Evolutionary conservation across 1,140 invertebrate genomes (phyloP), one percentile per base, ranked within the genome.

Genomic region (Drosophila ambigua): DNA sequence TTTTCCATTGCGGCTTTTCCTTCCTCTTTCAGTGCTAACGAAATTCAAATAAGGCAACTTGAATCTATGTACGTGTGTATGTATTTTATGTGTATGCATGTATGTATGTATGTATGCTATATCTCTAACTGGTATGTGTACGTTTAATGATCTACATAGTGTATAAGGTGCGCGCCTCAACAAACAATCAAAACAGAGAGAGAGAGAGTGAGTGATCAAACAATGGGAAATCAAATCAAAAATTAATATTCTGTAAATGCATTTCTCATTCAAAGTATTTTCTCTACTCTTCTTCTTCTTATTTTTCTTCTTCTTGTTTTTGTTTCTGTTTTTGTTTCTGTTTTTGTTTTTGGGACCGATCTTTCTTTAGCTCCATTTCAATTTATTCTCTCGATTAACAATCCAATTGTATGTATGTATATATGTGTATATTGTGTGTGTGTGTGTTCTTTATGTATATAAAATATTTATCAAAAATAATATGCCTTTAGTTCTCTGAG

Each of bases 1-100:
- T 62, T 50, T 58, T 65, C 35, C 11, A 8, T 58, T 55, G 28
- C 58, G 54, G 39, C n/a, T 44, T 72, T 1, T 16, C 16, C 16
- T 15, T n/a, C 35, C n/a, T 5, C 43, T 23, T 31, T 87, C 78
- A 79, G 66, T 83, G 75, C 68, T 83, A 89, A 87, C 83, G 67
- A 89, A 88, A 87, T 89, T 87, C 84, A 87, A 87, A 87, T 87
- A 87, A 87, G 83, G 84, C 83, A 87, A 87, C 84, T 87, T 83
- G 83, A 89, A 89, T 87, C 79, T 87, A 83, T 89, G 67, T 82
- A 68, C 81, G 2, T 24, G 4, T 24, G 23, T 20, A 20, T 76
- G 52, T 69, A 41, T 60, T 13, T 65, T 71, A 16, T 65, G 50
- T 76, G 3, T 79, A 43, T 69, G 43, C 60, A 13, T 80, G 52